phyloP scores from a whole-genome alignment of 1,140 invertebrate genomes.

The Drosophila ambigua region DNA sequence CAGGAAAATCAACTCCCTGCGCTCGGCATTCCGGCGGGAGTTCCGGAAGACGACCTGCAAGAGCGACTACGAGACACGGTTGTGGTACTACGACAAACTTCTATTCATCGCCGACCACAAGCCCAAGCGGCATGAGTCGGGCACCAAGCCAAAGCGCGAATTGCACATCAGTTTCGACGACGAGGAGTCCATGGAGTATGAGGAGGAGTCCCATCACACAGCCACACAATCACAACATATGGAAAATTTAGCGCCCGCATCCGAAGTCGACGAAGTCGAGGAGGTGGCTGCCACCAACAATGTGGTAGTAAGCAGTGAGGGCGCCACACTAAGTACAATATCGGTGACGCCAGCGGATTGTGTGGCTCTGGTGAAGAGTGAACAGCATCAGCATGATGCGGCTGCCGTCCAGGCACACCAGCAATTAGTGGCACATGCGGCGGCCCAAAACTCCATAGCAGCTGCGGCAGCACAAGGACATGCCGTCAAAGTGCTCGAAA shows the following conservation, averaged over 20 bases:
- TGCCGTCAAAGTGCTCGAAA: constrained; percentile 78
- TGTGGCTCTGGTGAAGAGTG: constrained; percentile 68
- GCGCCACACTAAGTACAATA: constrained; percentile 66
- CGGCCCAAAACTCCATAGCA: constrained; percentile 55
- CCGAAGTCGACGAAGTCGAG: constrained; percentile 50
- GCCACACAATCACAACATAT: constrained; percentile 58
- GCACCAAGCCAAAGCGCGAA: constrained; percentile 64
- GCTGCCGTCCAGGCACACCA: constrained; percentile 61
- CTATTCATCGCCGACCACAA: constrained; percentile 82
- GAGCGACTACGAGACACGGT: constrained; percentile 74
- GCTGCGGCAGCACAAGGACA: constrained; percentile 53
- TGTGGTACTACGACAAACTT: constrained; percentile 82
- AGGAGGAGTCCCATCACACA: constrained; percentile 70
- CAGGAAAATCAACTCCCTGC: constrained; percentile 76
- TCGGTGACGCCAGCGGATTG: constrained; percentile 72
- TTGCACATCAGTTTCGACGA: constrained; percentile 65
- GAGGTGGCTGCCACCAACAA: constrained; percentile 32
- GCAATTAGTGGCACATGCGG: constrained; percentile 65
- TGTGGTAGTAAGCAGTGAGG: constrained; percentile 67
- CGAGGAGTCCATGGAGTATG: constrained; percentile 78
- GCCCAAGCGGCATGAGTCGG: constrained; percentile 64
- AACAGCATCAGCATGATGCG: constrained; percentile 66
- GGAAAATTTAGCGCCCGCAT: constrained; percentile 50
- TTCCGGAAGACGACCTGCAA: constrained; percentile 71
- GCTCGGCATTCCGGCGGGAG: constrained; percentile 77